Base-by-base conservation (phyloP, 64 coral and sea anemone genomes). In the Astreopora myriophthalma region DNA sequence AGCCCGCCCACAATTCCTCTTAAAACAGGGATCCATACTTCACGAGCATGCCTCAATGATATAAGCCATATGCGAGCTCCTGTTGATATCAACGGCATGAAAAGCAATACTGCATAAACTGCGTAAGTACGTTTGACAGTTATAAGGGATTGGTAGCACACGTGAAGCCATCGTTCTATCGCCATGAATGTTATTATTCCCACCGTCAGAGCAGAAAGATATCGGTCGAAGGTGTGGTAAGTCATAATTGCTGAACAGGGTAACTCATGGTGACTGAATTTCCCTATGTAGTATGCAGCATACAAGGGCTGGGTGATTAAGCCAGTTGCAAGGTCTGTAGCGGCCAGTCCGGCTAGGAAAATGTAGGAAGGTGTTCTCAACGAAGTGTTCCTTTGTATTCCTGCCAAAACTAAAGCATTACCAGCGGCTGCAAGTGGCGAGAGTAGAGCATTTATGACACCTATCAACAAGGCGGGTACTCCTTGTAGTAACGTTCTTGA, bases 131-230 rank as follows among this genome's bases (percentile, higher is more conserved):
- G 75, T 13, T 25, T 39, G 3, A 51, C 75, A 49, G 75, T 78
- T 16, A 78, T 17, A 4, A 32, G 16, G 4, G 75, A 78, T 29
- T 24, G 75, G 14, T 39, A 25, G 12, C 10, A 10, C 24, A 78
- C 28, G 12, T 78, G 75, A 20, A 78, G 44, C 75, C 75, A 78
- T 48, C 44, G n/a, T 44, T 78, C 75, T 13, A 78, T 52, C 4
- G 75, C 38, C 75, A 55, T 55, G 9, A 78, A 4, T 29, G 75
- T 52, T 5, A 66, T 66, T 8, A n/a, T 27, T 66, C 23, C 62
- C 24, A 27, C 25, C 25, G 62, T 66, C 6, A 66, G n/a, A 26
- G 24, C 24, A 7, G 62, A 24, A 0, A 66, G 22, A 66, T 66
- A 66, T 24, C 62, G 22, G 7, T 24, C 62, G 3, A 27, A 66